Conservation (phyloP, 1,140 invertebrate genomes). For the Elymnias hypermnestra region DNA sequence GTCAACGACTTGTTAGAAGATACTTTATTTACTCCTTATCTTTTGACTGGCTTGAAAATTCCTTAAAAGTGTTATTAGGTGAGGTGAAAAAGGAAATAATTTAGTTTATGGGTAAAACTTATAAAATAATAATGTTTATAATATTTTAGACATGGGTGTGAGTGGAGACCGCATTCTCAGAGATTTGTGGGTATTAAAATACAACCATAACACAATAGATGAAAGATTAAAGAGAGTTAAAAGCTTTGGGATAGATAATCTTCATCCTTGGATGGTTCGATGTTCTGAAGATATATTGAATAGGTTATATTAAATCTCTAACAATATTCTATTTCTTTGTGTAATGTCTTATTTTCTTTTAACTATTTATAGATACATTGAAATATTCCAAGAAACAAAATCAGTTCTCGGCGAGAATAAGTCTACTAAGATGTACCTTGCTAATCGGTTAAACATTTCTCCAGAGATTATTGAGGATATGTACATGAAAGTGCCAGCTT, state of each 20-base stretch:
- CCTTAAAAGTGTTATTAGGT: conserved; percentile 62
- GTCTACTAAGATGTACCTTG: conserved; percentile 57
- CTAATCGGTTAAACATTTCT: conserved; percentile 52
- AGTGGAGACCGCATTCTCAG: conserved; percentile 55
- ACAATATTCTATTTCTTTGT: neutral
- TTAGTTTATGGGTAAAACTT: neutral
- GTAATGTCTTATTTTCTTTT: neutral
- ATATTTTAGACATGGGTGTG: conserved; percentile 57
- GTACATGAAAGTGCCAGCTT: conserved; percentile 52
- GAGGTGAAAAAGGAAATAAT: conserved; percentile 23
- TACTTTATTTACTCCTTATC: conserved; percentile 62
- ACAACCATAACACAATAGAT: conserved; percentile 53
- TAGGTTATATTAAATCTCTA: no score
- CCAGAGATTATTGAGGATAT: conserved; percentile 54
- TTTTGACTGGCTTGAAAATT: conserved; percentile 63
- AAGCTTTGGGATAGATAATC: conserved; percentile 43
- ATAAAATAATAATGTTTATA: no score
- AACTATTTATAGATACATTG: conserved; percentile 43
- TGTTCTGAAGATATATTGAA: conserved; percentile 60
- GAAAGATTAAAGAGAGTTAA: conserved; percentile 49
- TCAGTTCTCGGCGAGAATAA: conserved; percentile 56
- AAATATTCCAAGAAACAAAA: conserved; percentile 56
- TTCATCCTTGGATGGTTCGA: conserved; percentile 71
- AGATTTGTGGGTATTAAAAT: conserved; percentile 72
- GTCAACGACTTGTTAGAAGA: conserved; percentile 50